Evolutionary conservation across 2,888 invertebrate genomes (phyloP), one percentile per base, ranked within the genome.

Genomic region (Zaprionus bogoriensis): DNA sequence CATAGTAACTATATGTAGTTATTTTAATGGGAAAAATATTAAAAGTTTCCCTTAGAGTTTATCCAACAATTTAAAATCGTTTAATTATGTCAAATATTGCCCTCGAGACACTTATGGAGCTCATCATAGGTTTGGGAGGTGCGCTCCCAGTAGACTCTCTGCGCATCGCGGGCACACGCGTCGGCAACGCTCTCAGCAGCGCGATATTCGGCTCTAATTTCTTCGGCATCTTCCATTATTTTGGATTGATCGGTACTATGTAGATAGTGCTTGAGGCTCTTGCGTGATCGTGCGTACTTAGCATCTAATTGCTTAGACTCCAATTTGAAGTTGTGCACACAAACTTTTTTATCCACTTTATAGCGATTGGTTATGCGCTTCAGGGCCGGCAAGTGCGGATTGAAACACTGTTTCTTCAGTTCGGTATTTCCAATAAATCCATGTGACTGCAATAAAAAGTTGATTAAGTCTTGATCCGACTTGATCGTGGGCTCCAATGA

Each of bases 391-490:
- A 67, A 4, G 30, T 70, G 61, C 2, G 51, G 48, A n/a, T 42
- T 14, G 36, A 70, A 67, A 6, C 72, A 73, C 12, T 54, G 47
- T n/a, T 57, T 39, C 7, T 27, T 28, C 22, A 46, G 10, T 6
- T 25, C 36, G 0, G 51, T 38, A 12, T 51, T 44, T 17, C 7
- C 20, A 10, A 19, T 22, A n/a, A 41, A 3, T 19, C 32, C 41
- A 3, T 41, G 30, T 0, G 55, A 6, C 3, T 23, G 25, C 3
- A 59, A n/a, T 63, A 75, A 41, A 22, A 70, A 27, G 5, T 67
- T 23, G 6, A 65, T 1, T 3, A 76, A 14, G 20, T 30, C 39
- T 14, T 27, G 28, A n/a, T 71, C 46, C 1, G 46, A 7, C 2
- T 17, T 12, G 4, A 61, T 12, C 5, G 19, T 23, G 4, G 64